Base-by-base conservation (phyloP, 2,797 vertebrate genomes). In the Eremophila alpestris region DNA sequence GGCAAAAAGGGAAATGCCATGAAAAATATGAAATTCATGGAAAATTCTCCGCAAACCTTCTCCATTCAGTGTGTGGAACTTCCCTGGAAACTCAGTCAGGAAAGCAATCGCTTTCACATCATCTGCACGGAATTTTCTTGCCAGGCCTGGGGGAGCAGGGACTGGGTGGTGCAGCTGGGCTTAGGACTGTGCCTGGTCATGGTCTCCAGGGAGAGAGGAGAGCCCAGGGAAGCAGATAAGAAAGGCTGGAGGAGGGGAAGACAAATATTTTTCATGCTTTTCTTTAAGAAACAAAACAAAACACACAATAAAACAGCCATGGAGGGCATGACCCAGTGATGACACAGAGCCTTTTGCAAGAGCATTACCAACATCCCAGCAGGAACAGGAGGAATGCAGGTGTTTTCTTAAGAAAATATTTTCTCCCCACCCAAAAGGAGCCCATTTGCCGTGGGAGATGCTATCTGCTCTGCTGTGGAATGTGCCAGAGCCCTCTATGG, bases 381-480 rank as follows among this genome's bases (percentile, higher is more conserved):
- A 82, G 63, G 52, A 74, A 7, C 45, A 56, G 56, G 34, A 96
- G 91, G 93, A 95, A 95, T 84, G 77, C 56, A 55, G 69, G 3
- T 11, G 11, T 18, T 95, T 93, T 91, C 90, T 36, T 10, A 41
- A 82, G 81, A 87, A 90, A 92, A 67, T 79, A 77, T 45, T 79
- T 89, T 64, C 60, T 89, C 93, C 46, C 60, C 89, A 83, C 74
- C 87, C 79, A 8, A 56, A 38, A 19, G 79, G 76, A 83, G 85
- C 65, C 45, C 24, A 10, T 91, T 18, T 70, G 36, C 65, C 1
- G 19, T 13, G 36, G 34, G 32, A 77, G 84, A 95, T 80, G 41
- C 69, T 93, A 87, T 94, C 95, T 77, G 75, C 84, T 79, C 22
- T 30, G 32, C 82, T 89, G 36, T 45, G 93, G 62, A 94, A 85